phyloP scores from a whole-genome alignment of 2,113 vertebrate species.

The Thamnaconus septentrionalis region DNA sequence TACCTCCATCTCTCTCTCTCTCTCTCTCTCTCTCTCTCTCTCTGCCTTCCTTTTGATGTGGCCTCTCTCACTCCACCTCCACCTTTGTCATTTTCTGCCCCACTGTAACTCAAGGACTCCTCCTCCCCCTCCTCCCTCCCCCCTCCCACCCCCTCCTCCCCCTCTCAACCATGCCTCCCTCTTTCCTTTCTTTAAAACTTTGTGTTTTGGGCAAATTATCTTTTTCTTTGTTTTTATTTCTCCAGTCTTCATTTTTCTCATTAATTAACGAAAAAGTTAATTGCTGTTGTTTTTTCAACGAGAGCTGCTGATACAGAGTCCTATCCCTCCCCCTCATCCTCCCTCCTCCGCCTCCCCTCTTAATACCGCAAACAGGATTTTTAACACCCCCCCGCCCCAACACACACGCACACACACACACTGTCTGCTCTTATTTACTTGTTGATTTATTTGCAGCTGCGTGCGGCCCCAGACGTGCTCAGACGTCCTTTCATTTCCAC shows the following conservation, averaged over 20 bases:
- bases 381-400: too few species aligned
- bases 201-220: slow-evolving; percentile 53
- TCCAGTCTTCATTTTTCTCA: not conserved
- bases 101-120: slow-evolving; percentile 21
- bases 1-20: not conserved
- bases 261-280: too few species aligned
- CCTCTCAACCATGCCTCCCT: not conserved
- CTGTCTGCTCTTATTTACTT: too few species aligned
- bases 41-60: slow-evolving; percentile 4
- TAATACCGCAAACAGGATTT: too few species aligned
- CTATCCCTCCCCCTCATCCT: slow-evolving; percentile 25
- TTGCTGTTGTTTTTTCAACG: slow-evolving; percentile 38
- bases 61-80: slow-evolving; percentile 17
- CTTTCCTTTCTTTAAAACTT: slow-evolving; percentile 44
- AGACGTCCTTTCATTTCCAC: too few species aligned
- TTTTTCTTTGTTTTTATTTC: slow-evolving; percentile 54
- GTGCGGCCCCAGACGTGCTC: too few species aligned
- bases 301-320: slow-evolving; percentile 38
- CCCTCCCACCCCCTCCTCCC: too few species aligned
- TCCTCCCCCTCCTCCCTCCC: not conserved
- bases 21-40: slow-evolving; percentile 6
- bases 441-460: too few species aligned
- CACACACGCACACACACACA: too few species aligned
- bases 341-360: too few species aligned
- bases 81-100: slow-evolving; percentile 21